These are phyloP conservation scores for Apis florea DNA, from an alignment of 1,140 invertebrate genomes.

Conservation along the genomic window DNA sequence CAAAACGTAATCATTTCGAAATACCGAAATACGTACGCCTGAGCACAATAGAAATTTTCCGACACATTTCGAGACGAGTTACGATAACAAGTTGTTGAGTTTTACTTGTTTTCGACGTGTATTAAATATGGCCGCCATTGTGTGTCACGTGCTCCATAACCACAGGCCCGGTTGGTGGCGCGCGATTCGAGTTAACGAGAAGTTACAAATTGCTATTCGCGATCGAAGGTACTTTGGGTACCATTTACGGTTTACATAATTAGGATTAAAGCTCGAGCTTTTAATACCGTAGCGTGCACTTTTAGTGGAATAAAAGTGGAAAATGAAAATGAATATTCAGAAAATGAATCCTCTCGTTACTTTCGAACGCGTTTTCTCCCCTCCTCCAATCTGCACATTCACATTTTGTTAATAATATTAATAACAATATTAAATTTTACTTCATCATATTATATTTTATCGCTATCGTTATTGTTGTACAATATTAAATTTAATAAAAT, in stretches of 20 bases:
- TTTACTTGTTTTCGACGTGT: background rate
- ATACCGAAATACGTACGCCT: background rate
- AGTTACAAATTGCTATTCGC: conserved; percentile 1
- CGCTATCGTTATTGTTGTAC: too few relatives aligned
- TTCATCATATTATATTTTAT: too few relatives aligned
- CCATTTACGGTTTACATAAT: background rate
- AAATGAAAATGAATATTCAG: background rate
- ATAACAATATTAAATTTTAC: too few relatives aligned
- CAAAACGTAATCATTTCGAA: background rate
- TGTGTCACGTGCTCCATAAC: background rate
- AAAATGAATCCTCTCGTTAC: background rate
- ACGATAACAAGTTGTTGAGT: background rate
- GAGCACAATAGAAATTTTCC: background rate
- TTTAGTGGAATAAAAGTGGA: background rate
- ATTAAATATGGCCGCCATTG: background rate
- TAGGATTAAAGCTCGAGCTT: background rate
- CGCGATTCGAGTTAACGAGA: conserved; percentile 8
- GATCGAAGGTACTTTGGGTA: background rate
- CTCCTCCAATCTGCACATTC: too few relatives aligned
- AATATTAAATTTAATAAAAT: too few relatives aligned
- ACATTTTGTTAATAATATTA: too few relatives aligned
- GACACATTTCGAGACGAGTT: background rate
- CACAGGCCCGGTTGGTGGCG: background rate
- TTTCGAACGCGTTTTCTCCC: too few relatives aligned
- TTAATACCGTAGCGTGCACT: background rate